Conservation (phyloP, 2,797 vertebrate genomes). For the Sparidentex hasta region DNA sequence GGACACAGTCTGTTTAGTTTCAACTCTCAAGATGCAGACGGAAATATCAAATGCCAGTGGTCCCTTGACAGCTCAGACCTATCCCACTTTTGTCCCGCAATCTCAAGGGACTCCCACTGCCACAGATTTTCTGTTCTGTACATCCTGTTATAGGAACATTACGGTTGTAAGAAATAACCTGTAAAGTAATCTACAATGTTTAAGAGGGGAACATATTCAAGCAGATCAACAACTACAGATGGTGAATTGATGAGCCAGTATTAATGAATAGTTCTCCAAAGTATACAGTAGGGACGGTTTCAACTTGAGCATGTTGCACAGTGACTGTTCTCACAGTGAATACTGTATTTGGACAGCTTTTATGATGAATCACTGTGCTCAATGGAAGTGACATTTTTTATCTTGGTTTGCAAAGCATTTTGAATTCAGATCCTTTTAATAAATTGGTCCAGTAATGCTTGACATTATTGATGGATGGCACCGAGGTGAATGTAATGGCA, state of each 20-base stretch:
- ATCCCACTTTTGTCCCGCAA: slow-evolving; percentile 48
- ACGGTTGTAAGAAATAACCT: background rate
- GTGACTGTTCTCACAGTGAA: slow-evolving; percentile 33
- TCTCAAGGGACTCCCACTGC: slow-evolving; percentile 38
- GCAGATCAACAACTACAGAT: slow-evolving; percentile 9
- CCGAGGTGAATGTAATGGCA: slow-evolving; percentile 35
- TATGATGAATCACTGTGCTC: slow-evolving; percentile 62
- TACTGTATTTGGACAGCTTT: slow-evolving; percentile 35
- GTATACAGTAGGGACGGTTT: background rate
- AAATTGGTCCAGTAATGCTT: slow-evolving; percentile 67
- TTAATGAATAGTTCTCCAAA: slow-evolving; percentile 17
- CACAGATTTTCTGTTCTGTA: slow-evolving; percentile 28
- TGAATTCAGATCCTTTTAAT: slow-evolving; percentile 65
- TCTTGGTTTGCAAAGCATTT: slow-evolving; percentile 58
- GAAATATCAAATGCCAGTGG: slow-evolving; percentile 74
- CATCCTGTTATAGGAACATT: slow-evolving; percentile 15
- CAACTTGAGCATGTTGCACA: slow-evolving; percentile 18
- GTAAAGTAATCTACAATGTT: slow-evolving; percentile 12
- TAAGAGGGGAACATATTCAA: slow-evolving; percentile 23
- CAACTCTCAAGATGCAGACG: slow-evolving; percentile 66
- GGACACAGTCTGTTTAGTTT: slow-evolving; percentile 70
- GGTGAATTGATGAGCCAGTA: background rate
- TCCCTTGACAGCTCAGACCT: slow-evolving; percentile 49
- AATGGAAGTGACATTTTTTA: slow-evolving; percentile 56
- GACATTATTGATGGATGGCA: slow-evolving; percentile 71